Evolutionary conservation across 2,888 invertebrate species (phyloP), one percentile per base, ranked within the genome.

Genomic region (Troides aeacus): DNA sequence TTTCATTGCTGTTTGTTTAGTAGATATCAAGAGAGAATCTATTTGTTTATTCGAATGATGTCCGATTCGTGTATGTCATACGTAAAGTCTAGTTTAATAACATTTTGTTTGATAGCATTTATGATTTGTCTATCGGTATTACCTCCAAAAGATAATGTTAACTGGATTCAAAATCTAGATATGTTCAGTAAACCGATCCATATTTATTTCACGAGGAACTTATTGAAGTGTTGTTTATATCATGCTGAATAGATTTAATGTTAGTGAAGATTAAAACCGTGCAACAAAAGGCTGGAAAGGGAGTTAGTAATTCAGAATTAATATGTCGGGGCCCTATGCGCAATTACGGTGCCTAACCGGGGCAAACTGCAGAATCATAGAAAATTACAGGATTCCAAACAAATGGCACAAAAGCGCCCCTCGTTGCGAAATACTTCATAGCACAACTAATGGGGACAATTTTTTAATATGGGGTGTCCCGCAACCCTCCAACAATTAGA

Each of bases 341-440:
- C 85, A 89, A 89, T 90, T 87, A 88, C 85, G 78, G 79, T 72
- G 74, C 73, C 73, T 81, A 84, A 83, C 79, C 80, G 83, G 83
- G 79, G 79, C 86, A 87, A 89, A 89, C 84, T 87, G 87, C 85
- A 85, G 85, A 89, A 85, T 89, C 88, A 84, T 86, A 87, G 88
- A 81, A 90, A 91, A 90, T 91, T 90, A 89, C 87, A 83, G 86
- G 88, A 90, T 87, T 87, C 85, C 81, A 86, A 89, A 88, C 87
- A 88, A 81, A 79, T 77, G 79, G 80, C 77, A 88, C 86, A 88
- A 89, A 81, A 76, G 84, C 71, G 74, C 86, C 88, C 90, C 85
- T 83, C 82, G 71, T 78, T 77, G 82, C 78, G 77, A 81, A 83
- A 81, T 80, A 77, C 79, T 83, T 81, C 79, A 80, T 80, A 77